Evolutionary conservation across 2,113 vertebrate genomes (phyloP).

Genomic region (Silurus asotus): DNA sequence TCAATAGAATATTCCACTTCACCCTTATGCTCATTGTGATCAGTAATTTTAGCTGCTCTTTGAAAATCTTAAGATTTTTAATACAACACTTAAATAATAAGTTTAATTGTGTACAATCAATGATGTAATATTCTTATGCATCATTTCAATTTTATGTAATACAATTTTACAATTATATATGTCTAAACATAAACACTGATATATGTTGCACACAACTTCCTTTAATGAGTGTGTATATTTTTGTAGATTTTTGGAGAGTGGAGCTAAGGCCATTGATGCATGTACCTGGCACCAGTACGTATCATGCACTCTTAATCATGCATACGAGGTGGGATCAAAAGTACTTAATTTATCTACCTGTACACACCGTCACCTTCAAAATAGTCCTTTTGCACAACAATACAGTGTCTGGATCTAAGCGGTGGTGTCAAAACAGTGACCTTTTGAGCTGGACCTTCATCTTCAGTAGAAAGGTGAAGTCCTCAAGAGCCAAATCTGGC

Average conservation of each 20-base stretch:
- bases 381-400: too few species aligned
- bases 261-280: conserved; percentile 79
- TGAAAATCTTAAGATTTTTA: not conserved
- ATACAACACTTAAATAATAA: not conserved
- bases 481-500: too few species aligned
- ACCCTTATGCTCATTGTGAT: not conserved
- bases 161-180: not conserved
- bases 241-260: conserved; percentile 83
- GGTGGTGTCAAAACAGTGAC: too few species aligned
- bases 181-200: not conserved
- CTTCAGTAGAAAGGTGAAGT: too few species aligned
- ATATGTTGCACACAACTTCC: not conserved
- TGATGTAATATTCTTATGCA: not conserved
- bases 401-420: too few species aligned
- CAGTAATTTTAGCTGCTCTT: not conserved
- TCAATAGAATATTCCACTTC: too few species aligned
- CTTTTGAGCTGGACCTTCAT: too few species aligned
- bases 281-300: conserved; percentile 96
- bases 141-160: not conserved
- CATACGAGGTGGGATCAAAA: too few species aligned
- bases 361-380: too few species aligned
- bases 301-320: not conserved
- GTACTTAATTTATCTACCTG: too few species aligned
- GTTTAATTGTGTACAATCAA: not conserved
- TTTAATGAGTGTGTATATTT: not conserved